phyloP scores from a whole-genome alignment of 2,888 invertebrate genomes.

The Dolichomitus sp. region DNA sequence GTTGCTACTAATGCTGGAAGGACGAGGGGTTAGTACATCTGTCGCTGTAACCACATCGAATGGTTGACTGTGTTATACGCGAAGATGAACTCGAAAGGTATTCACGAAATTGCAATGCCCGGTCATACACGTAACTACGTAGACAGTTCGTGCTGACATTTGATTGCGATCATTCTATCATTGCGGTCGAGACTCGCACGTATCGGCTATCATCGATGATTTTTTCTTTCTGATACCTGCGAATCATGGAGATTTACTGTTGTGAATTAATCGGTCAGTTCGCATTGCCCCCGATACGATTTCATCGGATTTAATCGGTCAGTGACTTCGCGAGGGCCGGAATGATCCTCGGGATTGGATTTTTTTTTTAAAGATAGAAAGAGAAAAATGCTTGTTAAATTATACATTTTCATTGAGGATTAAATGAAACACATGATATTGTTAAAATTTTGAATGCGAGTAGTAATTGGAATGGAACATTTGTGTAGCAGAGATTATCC shows the following conservation, averaged over 20 bases:
- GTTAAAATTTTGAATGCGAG: neutral
- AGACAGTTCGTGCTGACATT: slow-evolving; percentile 1
- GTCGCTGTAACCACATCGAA: slow-evolving; percentile 12
- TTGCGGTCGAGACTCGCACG: neutral
- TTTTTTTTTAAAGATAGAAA: neutral
- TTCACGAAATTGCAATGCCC: neutral
- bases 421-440: neutral
- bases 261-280: neutral
- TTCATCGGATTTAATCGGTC: neutral
- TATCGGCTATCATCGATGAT: neutral
- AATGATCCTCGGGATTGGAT: neutral
- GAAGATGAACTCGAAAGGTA: slow-evolving; percentile 1
- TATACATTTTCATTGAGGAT: neutral
- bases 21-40: neutral
- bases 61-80: neutral
- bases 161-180: slow-evolving; percentile 5
- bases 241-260: neutral
- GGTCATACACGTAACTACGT: neutral
- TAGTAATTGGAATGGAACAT: no score
- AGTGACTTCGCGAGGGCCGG: neutral
- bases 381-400: no score
- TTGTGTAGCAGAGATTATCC: no score
- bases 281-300: neutral
- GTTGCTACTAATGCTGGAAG: neutral
- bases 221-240: slow-evolving; percentile 3